Conservation (phyloP, 1,140 invertebrate genomes). For the Heliconius hermathena region DNA sequence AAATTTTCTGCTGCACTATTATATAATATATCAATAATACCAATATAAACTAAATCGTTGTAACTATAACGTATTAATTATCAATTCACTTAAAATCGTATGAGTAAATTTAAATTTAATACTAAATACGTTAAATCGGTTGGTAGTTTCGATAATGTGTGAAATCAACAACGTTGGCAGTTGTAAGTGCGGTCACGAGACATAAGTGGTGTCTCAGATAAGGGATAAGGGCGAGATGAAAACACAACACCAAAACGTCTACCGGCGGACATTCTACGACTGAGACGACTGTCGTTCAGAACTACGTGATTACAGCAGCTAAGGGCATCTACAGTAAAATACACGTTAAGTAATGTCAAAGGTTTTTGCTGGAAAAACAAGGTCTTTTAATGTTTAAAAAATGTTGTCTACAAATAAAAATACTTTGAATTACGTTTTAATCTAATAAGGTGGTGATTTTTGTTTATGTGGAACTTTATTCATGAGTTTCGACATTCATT, state of each 20-base stretch:
- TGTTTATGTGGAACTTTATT: too few species aligned
- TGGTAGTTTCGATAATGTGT: conserved; percentile 49
- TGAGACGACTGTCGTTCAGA: conserved; percentile 7
- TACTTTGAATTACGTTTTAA: not conserved
- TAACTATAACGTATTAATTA: not conserved
- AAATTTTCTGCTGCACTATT: not conserved
- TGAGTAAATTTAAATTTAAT: conserved; percentile 10
- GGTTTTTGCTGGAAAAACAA: conserved; percentile 18
- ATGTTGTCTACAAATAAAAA: not conserved
- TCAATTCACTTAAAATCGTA: not conserved
- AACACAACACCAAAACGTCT: conserved; percentile 32
- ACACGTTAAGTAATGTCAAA: conserved; percentile 1
- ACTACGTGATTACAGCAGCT: conserved; percentile 9
- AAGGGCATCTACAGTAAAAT: conserved; percentile 3
- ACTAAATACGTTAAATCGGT: conserved; percentile 32
- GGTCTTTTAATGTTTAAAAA: conserved; percentile 16
- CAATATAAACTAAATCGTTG: not conserved
- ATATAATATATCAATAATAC: not conserved
- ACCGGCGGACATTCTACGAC: conserved; percentile 21
- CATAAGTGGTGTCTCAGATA: conserved; percentile 57
- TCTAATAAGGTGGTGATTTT: not conserved
- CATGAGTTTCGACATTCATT: not conserved
- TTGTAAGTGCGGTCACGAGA: conserved; percentile 53
- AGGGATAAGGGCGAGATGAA: conserved; percentile 60
- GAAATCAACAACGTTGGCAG: conserved; percentile 31